Evolutionary conservation across 2,797 vertebrate genomes (phyloP).

Genomic region (Chromobotia macracanthus): DNA sequence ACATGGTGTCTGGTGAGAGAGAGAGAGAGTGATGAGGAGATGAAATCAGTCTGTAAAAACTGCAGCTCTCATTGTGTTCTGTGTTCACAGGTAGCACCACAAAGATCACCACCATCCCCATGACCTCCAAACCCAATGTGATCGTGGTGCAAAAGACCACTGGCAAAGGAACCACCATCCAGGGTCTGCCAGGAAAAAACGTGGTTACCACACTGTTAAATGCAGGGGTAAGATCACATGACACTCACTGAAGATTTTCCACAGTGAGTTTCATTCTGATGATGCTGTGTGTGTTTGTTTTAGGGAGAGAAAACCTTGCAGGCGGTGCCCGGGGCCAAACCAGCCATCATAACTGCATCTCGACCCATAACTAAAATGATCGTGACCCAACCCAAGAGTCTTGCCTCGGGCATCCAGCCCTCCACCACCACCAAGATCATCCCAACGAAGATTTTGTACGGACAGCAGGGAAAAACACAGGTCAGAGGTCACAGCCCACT

Average conservation of each 20-base stretch:
- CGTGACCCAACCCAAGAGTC: constrained; percentile 95
- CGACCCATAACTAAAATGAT: constrained; percentile 99
- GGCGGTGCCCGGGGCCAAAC: constrained; percentile 91
- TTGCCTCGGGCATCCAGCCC: constrained; percentile 84
- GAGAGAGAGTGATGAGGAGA: constrained; percentile 59
- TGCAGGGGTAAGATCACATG: constrained; percentile 85
- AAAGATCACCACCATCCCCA: constrained; percentile 98
- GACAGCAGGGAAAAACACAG: constrained; percentile 98
- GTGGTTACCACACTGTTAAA: constrained; percentile 96
- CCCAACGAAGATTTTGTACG: constrained; percentile 98
- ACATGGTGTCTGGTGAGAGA: constrained; percentile 97
- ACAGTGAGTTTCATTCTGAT: background rate
- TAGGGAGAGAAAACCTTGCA: constrained; percentile 96
- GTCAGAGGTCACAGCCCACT: constrained; percentile 73
- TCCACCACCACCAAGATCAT: constrained; percentile 91
- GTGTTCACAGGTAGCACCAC: constrained; percentile 88
- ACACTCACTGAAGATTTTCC: background rate
- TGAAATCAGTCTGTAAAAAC: too few relatives aligned
- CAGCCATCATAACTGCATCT: constrained; percentile 96
- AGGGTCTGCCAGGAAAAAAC: constrained; percentile 95
- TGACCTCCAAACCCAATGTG: constrained; percentile 98
- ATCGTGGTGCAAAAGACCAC: constrained; percentile 98
- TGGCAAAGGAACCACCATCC: constrained; percentile 95
- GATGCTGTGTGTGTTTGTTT: constrained; percentile 47
- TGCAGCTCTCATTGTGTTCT: background rate